A percentile compares a stretch with the other conserved stretches of the same genome.
Conservation (phyloP, 2,888 invertebrate genomes). For the Hoplodrina ambigua region DNA sequence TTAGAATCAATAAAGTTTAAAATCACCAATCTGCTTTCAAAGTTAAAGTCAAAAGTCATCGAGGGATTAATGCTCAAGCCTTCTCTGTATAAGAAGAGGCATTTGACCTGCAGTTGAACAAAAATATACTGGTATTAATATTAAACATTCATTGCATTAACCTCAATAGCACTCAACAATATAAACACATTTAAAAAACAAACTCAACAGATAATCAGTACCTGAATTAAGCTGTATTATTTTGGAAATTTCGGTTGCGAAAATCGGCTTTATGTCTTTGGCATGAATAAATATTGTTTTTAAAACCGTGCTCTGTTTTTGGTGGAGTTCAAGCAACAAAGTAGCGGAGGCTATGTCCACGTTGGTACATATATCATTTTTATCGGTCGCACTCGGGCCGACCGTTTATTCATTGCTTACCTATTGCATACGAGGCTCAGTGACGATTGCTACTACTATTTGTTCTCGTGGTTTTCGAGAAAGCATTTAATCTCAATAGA, state of each 20-base stretch:
- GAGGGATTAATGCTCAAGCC: no score
- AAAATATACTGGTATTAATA: background rate
- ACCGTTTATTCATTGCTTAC: constrained; percentile 89
- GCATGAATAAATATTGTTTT: constrained; percentile 67
- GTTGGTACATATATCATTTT: constrained; percentile 89
- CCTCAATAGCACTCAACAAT: background rate
- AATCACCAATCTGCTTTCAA: no score
- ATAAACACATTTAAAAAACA: constrained; percentile 7
- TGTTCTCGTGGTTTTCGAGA: constrained; percentile 58
- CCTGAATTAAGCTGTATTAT: constrained; percentile 11
- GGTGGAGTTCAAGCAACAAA: constrained; percentile 79
- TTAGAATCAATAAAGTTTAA: no score
- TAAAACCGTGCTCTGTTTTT: constrained; percentile 66
- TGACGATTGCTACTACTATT: constrained; percentile 77
- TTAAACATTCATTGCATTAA: background rate
- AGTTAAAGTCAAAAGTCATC: no score
- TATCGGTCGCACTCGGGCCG: constrained; percentile 87
- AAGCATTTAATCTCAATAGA: background rate
- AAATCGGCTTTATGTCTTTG: constrained; percentile 54
- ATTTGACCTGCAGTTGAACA: no score
- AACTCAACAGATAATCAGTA: constrained; percentile 8
- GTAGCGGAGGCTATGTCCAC: constrained; percentile 81
- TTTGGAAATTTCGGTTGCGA: constrained; percentile 6
- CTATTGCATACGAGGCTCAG: constrained; percentile 85
- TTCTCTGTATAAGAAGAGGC: no score